phyloP scores from a whole-genome alignment of 2,888 invertebrate genomes.

The Troglohyphantes excavatus region DNA sequence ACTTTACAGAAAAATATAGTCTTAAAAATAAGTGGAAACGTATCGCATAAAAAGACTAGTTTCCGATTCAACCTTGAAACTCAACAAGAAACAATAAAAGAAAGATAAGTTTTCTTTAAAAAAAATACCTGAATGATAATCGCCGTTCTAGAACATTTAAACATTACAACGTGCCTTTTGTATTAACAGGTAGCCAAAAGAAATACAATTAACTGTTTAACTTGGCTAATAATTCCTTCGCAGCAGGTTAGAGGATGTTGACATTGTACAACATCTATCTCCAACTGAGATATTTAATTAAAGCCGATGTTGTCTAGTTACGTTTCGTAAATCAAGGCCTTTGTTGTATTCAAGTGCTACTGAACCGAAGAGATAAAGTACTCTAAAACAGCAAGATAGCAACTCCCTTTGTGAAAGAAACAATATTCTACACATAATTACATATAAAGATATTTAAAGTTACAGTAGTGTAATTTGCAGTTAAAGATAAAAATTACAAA shows the following conservation, averaged over 20 bases:
- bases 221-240: neutral
- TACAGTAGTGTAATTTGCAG: too few relatives aligned
- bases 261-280: neutral
- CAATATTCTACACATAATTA: too few relatives aligned
- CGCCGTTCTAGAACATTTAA: neutral
- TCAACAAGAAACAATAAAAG: neutral
- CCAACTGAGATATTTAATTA: conserved; percentile 39
- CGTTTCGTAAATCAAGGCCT: neutral
- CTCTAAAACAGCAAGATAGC: too few relatives aligned
- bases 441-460: too few relatives aligned
- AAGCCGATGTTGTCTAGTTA: neutral
- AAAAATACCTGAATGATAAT: neutral
- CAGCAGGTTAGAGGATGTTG: neutral
- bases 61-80: too few relatives aligned
- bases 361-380: too few relatives aligned
- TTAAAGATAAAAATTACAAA: too few relatives aligned
- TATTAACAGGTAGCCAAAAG: neutral
- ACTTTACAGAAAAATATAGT: too few relatives aligned
- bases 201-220: conserved; percentile 11
- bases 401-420: too few relatives aligned
- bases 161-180: conserved; percentile 17
- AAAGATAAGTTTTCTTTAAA: too few relatives aligned
- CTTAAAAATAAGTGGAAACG: too few relatives aligned
- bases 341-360: neutral
- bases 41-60: too few relatives aligned